These are phyloP conservation scores for Aspidapion aeneum DNA, from an alignment of 2,888 invertebrate genomes.

Conservation along the genomic window DNA sequence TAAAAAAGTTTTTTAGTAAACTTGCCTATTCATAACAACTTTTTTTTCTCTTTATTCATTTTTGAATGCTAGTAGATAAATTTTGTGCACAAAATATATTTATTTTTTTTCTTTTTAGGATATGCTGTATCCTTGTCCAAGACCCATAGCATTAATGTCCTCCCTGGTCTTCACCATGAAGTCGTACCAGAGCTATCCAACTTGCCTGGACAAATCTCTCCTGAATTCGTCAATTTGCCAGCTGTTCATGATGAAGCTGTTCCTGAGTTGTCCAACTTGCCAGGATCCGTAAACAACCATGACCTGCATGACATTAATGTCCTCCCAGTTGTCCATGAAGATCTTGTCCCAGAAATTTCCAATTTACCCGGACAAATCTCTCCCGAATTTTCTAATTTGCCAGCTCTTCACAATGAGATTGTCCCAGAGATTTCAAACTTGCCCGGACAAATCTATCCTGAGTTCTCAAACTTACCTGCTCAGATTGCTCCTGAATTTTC, in stretches of 20 bases:
- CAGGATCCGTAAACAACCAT: neutral
- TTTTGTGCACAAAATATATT: neutral
- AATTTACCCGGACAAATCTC: slow-evolving; percentile 17
- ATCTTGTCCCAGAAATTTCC: slow-evolving; percentile 10
- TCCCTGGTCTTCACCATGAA: neutral
- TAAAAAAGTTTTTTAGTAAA: too few species aligned
- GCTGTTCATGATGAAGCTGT: slow-evolving; percentile 6
- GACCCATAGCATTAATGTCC: neutral
- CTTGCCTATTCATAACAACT: too few species aligned
- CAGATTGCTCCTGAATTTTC: slow-evolving; percentile 5
- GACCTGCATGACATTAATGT: neutral
- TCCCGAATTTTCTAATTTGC: slow-evolving; percentile 8
- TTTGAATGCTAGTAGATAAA: too few species aligned
- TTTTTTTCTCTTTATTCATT: too few species aligned
- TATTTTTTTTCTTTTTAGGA: neutral
- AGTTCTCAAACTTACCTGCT: slow-evolving; percentile 5
- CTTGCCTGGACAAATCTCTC: slow-evolving; percentile 9
- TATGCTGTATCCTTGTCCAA: neutral
- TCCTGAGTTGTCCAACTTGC: slow-evolving; percentile 6
- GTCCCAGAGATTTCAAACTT: slow-evolving; percentile 4
- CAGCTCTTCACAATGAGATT: slow-evolving; percentile 3
- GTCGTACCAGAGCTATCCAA: slow-evolving; percentile 1
- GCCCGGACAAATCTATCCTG: slow-evolving; percentile 4
- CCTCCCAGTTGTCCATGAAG: neutral
- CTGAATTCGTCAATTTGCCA: slow-evolving; percentile 9